Base-by-base conservation (phyloP, 2,797 vertebrate genomes). In the Pipistrellus pygmaeus region DNA sequence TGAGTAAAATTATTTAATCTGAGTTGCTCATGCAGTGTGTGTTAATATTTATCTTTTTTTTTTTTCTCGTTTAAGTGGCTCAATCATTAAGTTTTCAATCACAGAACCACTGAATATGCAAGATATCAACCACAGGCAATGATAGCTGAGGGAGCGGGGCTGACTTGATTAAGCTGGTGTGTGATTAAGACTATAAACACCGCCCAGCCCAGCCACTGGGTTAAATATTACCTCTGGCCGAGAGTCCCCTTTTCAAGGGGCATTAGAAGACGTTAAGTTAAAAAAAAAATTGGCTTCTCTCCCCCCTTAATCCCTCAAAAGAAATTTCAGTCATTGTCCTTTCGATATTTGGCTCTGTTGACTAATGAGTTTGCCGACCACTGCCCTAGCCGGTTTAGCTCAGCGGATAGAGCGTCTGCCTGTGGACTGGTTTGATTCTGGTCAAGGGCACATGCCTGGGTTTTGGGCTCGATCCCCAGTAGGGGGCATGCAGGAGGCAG, bases 41-140 rank as follows among this genome's bases (percentile, higher is more conserved):
- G 83, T 95, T 98, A 97, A 97, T 97, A 97, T 96, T 98, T 97
- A 78, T 89, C 87, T 98, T 96, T 95, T 53, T 53, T 53, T 48
- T 93, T 11, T 71, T 57, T 53, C 32, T 96, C 96, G 12, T 87
- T 97, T 97, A 98, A 97, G 96, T 95, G 87, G 69, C 72, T 97
- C 97, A 97, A 91, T 96, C 57, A 57, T 97, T 97, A 95, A 80
- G 80, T 96, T 97, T 98, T 96, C 97, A 97, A 97, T 96, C 91
- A 94, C 69, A 84, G 78, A 93, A 80, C 68, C 96, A 96, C 97
- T 98, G 97, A 97, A 98, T 97, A 97, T 97, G 94, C 78, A 95
- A 97, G 93, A 97, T 96, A 97, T 80, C 98, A 98, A 97, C 96
- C 95, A 91, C 76, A 98, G 96, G 90, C 97, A 97, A 95, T 94